These are phyloP conservation scores for Pollenia amentaria DNA, from an alignment of 2,888 invertebrate species.

Conservation along the genomic window DNA sequence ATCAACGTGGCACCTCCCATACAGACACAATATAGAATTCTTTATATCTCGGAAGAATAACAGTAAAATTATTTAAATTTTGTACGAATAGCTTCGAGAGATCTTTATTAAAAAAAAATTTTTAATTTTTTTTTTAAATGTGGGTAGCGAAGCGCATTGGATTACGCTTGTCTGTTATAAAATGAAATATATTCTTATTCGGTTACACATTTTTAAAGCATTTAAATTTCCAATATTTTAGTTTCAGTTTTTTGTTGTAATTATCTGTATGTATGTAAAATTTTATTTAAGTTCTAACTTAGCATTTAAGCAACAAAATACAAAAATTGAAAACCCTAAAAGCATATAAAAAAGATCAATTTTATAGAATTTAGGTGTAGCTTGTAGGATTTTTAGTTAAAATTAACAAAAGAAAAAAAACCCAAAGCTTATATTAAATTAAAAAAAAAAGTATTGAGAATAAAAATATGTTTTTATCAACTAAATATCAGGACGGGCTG, in stretches of 20 bases:
- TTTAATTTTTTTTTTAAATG: not conserved
- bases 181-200: conserved; percentile 39
- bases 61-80: no score
- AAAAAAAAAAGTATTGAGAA: conserved; percentile 50
- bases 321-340: not conserved
- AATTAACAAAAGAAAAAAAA: conserved; percentile 18
- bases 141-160: not conserved
- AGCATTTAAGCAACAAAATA: conserved; percentile 35
- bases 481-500: conserved; percentile 65
- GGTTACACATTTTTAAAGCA: conserved; percentile 35
- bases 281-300: conserved; percentile 38
- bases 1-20: no score
- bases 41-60: no score
- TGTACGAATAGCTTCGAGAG: no score
- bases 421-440: conserved; percentile 46
- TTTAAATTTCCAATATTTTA: conserved; percentile 44
- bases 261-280: conserved; percentile 43
- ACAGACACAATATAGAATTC: no score
- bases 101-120: not conserved
- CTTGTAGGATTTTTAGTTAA: conserved; percentile 64
- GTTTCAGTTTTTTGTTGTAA: conserved; percentile 29
- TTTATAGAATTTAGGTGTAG: conserved; percentile 58
- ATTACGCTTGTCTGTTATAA: not conserved
- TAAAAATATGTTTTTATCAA: conserved; percentile 39
- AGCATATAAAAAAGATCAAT: conserved; percentile 29